These are phyloP conservation scores for Spisula solida DNA, from an alignment of 2,888 invertebrate genomes.

Conservation along the genomic window DNA sequence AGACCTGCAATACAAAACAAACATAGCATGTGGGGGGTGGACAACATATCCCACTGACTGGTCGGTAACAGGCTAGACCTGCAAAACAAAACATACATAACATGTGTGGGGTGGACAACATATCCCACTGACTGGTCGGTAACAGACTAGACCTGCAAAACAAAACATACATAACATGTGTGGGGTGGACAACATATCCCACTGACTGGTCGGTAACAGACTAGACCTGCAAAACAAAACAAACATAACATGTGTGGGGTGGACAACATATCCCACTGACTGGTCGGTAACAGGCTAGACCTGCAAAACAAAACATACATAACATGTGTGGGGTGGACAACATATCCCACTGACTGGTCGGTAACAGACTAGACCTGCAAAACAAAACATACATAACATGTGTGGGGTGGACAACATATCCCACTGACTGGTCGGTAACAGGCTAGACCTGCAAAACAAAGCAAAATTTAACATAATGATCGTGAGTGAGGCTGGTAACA, in stretches of 20 bases:
- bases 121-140: constrained; percentile 55
- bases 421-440: constrained; percentile 62
- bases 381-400: background rate
- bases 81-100: constrained; percentile 1
- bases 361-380: constrained; percentile 64
- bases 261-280: constrained; percentile 68
- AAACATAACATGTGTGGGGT: constrained; percentile 40
- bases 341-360: constrained; percentile 59
- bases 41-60: constrained; percentile 64
- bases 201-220: constrained; percentile 56
- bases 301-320: constrained; percentile 46
- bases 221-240: constrained; percentile 53
- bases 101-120: constrained; percentile 65
- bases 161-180: background rate
- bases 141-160: constrained; percentile 63
- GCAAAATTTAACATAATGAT: no score
- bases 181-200: constrained; percentile 70
- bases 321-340: constrained; percentile 63
- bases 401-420: constrained; percentile 69
- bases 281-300: constrained; percentile 59
- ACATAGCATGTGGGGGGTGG: constrained; percentile 47
- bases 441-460: constrained; percentile 51
- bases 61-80: constrained; percentile 66
- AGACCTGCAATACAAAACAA: constrained; percentile 50
- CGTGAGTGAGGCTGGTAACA: no score